These are phyloP conservation scores for Empidonax alnorum DNA, from an alignment of 2,113 vertebrate species.

Conservation along the genomic window DNA sequence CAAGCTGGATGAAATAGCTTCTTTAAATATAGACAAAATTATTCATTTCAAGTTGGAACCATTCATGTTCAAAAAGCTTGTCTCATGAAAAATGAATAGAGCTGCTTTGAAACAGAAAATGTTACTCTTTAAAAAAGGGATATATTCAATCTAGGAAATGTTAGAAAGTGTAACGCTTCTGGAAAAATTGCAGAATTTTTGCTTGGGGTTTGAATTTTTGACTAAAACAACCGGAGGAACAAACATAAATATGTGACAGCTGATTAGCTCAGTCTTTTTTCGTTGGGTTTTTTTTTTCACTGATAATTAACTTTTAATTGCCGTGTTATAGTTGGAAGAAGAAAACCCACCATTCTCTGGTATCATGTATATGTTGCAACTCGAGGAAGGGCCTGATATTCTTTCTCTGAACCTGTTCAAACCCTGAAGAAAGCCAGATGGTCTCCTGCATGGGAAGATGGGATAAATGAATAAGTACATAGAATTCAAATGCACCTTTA, in stretches of 20 bases:
- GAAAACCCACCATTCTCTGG: background rate
- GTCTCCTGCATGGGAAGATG: background rate
- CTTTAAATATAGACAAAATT: background rate
- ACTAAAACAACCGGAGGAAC: background rate
- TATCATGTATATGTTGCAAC: background rate
- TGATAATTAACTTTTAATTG: background rate
- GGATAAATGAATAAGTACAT: background rate
- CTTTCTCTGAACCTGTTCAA: background rate
- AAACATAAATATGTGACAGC: background rate
- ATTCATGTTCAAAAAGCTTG: background rate
- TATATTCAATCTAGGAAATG: background rate
- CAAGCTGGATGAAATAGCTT: background rate
- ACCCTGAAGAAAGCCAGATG: background rate
- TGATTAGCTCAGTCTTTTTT: background rate
- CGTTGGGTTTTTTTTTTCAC: background rate
- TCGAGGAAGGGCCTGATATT: background rate
- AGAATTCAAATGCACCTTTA: conserved; percentile 12
- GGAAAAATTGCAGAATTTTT: background rate
- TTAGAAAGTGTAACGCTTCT: background rate
- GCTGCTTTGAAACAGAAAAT: background rate
- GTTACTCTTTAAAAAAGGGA: background rate
- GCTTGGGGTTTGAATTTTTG: background rate
- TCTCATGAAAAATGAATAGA: background rate
- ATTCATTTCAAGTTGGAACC: background rate
- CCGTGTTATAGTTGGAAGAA: accelerated